These are phyloP conservation scores for Gymnosoma rotundatum DNA, from an alignment of 2,888 invertebrate species.

Conservation along the genomic window DNA sequence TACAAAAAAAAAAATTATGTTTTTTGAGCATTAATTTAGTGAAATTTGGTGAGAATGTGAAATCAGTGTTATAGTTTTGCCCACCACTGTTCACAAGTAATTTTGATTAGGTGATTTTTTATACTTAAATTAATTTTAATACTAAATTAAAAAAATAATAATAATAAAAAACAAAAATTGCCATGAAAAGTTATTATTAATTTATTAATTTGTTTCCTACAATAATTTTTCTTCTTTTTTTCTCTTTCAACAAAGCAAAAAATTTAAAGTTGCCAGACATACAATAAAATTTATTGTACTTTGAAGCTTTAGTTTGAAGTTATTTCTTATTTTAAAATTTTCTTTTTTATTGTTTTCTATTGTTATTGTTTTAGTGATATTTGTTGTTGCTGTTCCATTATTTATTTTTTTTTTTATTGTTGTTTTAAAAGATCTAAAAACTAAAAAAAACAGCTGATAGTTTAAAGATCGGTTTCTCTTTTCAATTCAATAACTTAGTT, in stretches of 20 bases:
- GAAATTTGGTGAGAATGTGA: not conserved
- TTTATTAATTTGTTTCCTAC: conserved; percentile 24
- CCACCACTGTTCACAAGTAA: conserved; percentile 12
- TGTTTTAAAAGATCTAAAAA: conserved; percentile 48
- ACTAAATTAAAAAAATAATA: not conserved
- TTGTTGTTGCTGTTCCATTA: conserved; percentile 37
- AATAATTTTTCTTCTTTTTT: conserved; percentile 11
- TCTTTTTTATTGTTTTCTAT: conserved; percentile 5
- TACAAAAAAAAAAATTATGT: too few species aligned
- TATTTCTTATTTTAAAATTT: conserved; percentile 2
- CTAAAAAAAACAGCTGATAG: conserved; percentile 56
- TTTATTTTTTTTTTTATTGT: conserved; percentile 6
- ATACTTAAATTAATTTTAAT: conserved; percentile 31
- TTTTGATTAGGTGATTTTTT: conserved; percentile 25
- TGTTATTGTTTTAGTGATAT: conserved; percentile 59
- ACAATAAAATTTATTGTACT: conserved; percentile 61
- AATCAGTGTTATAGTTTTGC: not conserved
- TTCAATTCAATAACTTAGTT: conserved; percentile 64
- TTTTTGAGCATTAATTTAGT: not conserved
- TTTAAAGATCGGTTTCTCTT: conserved; percentile 31
- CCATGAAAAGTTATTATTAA: conserved; percentile 47
- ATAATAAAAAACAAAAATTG: conserved; percentile 16
- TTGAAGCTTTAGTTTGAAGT: conserved; percentile 37
- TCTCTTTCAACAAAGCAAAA: conserved; percentile 49
- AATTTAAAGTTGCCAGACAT: conserved; percentile 2